A percentile compares a stretch with the other conserved stretches of the same genome.
Evolutionary conservation across 1,140 invertebrate species (phyloP).

Genomic region (Heliothis subflexa): DNA sequence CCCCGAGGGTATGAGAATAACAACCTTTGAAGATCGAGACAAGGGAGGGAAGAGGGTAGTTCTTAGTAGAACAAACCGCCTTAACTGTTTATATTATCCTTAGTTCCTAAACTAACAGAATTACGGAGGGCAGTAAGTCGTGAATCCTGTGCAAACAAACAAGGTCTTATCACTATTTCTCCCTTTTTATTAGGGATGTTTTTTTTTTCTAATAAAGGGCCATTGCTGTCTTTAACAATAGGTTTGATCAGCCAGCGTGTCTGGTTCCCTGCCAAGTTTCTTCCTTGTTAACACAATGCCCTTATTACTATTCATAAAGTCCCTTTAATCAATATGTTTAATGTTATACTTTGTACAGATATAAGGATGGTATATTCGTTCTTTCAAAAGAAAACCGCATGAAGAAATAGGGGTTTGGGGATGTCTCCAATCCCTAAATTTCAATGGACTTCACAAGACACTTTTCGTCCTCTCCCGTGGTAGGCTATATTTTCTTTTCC

Average conservation of each 20-base stretch:
- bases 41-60: constrained; percentile 8
- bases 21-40: not conserved
- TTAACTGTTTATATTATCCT: constrained; percentile 18
- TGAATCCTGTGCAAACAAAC: constrained; percentile 19
- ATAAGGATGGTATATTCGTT: too few relatives aligned
- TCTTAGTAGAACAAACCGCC: constrained; percentile 9
- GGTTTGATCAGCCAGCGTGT: not conserved
- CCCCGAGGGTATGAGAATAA: too few relatives aligned
- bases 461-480: too few relatives aligned
- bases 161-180: not conserved
- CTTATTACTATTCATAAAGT: too few relatives aligned
- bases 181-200: constrained; percentile 4
- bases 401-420: too few relatives aligned
- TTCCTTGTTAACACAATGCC: not conserved
- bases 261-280: constrained; percentile 11
- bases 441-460: too few relatives aligned
- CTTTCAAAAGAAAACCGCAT: too few relatives aligned
- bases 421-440: too few relatives aligned
- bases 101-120: constrained; percentile 11
- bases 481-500: too few relatives aligned
- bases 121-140: constrained; percentile 3
- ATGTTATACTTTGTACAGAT: too few relatives aligned
- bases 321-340: too few relatives aligned
- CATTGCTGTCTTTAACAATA: not conserved
- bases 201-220: constrained; percentile 1